A percentile compares a stretch with the other conserved stretches of the same genome.
Evolutionary conservation across 1,140 invertebrate genomes (phyloP).

Genomic region (Phortica variegata): DNA sequence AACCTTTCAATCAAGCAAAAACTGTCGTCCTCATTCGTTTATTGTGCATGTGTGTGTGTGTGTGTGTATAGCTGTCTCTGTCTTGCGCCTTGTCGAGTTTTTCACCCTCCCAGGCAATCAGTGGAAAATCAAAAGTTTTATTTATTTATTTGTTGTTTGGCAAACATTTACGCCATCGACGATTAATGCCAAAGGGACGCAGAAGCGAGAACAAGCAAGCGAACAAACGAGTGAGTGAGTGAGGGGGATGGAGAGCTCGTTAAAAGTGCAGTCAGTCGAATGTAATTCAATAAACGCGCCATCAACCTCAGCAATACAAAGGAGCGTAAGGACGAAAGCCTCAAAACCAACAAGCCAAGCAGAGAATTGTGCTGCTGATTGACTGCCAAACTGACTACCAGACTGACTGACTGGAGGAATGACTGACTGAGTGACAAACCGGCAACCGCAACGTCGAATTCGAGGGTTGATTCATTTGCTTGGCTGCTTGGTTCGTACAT

Average conservation of each 20-base stretch:
- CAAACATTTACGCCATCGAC: conserved; percentile 55
- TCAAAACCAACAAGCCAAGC: conserved; percentile 5
- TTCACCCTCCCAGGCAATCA: conserved; percentile 30
- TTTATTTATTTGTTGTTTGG: conserved; percentile 55
- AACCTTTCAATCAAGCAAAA: neutral
- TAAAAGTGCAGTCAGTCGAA: conserved; percentile 54
- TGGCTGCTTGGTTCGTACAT: no score
- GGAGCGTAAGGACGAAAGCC: conserved; percentile 1
- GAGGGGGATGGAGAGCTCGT: conserved; percentile 29
- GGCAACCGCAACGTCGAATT: conserved; percentile 40
- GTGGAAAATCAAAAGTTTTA: conserved; percentile 53
- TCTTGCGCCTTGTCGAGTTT: neutral
- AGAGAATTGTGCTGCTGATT: no score
- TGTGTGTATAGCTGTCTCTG: conserved; percentile 4
- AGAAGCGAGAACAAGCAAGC: conserved; percentile 20
- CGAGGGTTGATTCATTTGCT: conserved; percentile 49
- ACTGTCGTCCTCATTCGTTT: conserved; percentile 6
- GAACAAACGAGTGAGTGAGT: no score
- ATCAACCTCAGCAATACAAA: conserved; percentile 22
- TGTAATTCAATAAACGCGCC: conserved; percentile 55
- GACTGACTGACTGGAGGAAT: neutral
- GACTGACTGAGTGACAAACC: conserved; percentile 45
- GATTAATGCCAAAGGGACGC: conserved; percentile 55
- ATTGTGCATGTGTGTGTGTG: conserved; percentile 17
- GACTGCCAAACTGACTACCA: neutral